Evolutionary conservation across 64 coral and sea anemone genomes (phyloP).

Genomic region (Montipora foliosa): DNA sequence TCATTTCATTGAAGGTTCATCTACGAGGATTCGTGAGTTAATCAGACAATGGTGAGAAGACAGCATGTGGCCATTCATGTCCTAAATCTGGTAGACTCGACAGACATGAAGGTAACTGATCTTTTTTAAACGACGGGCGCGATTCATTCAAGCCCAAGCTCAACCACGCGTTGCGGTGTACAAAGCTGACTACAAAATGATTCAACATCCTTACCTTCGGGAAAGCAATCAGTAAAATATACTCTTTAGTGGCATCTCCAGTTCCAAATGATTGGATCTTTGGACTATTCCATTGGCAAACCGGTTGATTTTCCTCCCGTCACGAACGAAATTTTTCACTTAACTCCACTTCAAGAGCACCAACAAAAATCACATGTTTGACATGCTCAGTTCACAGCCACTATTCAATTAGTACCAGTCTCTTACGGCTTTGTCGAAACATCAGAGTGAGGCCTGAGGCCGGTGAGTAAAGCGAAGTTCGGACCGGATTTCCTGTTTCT

Average conservation of each 20-base stretch:
- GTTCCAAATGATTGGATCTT: constrained; percentile 8
- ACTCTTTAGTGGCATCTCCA: neutral
- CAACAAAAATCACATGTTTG: constrained; percentile 57
- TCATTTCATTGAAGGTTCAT: neutral
- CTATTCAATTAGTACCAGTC: neutral
- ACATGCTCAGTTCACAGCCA: constrained; percentile 42
- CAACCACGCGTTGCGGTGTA: neutral
- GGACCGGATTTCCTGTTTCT: no score
- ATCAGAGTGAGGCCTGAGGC: no score
- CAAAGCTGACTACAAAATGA: constrained; percentile 1
- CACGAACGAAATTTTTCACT: neutral
- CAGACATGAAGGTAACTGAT: constrained; percentile 7
- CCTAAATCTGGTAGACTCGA: neutral
- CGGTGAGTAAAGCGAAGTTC: no score
- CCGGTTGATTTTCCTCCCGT: constrained; percentile 2
- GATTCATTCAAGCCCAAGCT: neutral
- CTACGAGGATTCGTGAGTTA: neutral
- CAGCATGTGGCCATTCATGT: neutral
- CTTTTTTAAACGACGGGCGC: constrained; percentile 1
- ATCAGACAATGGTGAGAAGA: neutral
- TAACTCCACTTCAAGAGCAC: neutral
- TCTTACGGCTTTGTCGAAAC: neutral
- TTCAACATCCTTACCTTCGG: neutral
- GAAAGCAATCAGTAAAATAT: constrained; percentile 20
- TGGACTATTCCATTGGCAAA: constrained; percentile 17